Evolutionary conservation across 2,113 vertebrate species (phyloP).

Genomic region (Australoheros scitulus): DNA sequence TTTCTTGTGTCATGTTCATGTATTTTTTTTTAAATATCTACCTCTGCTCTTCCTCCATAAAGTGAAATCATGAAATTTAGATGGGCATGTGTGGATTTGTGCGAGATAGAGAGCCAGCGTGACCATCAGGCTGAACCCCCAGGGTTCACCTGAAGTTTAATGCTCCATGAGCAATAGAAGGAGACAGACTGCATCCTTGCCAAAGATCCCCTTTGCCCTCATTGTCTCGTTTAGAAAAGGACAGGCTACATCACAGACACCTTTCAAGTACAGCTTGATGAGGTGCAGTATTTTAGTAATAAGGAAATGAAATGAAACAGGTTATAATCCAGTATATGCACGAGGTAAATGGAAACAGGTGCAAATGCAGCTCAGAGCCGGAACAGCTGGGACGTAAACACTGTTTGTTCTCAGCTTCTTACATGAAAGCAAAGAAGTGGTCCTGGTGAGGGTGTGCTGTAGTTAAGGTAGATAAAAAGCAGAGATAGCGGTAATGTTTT

Average conservation of each 20-base stretch:
- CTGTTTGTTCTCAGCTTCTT: conserved; percentile 11
- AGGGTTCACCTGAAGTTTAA: conserved; percentile 28
- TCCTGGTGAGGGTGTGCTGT: conserved; percentile 5
- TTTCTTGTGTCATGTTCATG: not conserved
- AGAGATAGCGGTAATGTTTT: conserved; percentile 16
- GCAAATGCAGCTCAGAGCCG: conserved; percentile 18
- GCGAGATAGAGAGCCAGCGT: not conserved
- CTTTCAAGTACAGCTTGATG: not conserved
- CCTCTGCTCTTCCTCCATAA: not conserved
- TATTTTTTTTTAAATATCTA: not conserved
- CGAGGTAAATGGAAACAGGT: conserved; percentile 29
- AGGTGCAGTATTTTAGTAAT: conserved; percentile 4
- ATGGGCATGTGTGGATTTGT: not conserved
- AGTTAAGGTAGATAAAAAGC: not conserved
- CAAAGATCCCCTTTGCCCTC: not conserved
- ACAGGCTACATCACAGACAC: not conserved
- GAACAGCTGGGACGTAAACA: conserved; percentile 23
- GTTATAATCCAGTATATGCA: not conserved
- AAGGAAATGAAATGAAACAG: not conserved
- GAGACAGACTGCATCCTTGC: conserved; percentile 21
- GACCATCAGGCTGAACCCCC: conserved; percentile 16
- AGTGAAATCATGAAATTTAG: not conserved
- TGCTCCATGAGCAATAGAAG: not conserved
- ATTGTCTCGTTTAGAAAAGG: conserved; percentile 11
- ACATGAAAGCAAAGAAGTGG: conserved; percentile 11